Percentiles rank a stretch among this genome's conserved stretches.
Conservation (phyloP, 2,888 invertebrate species). For the Eulithis prunata region DNA sequence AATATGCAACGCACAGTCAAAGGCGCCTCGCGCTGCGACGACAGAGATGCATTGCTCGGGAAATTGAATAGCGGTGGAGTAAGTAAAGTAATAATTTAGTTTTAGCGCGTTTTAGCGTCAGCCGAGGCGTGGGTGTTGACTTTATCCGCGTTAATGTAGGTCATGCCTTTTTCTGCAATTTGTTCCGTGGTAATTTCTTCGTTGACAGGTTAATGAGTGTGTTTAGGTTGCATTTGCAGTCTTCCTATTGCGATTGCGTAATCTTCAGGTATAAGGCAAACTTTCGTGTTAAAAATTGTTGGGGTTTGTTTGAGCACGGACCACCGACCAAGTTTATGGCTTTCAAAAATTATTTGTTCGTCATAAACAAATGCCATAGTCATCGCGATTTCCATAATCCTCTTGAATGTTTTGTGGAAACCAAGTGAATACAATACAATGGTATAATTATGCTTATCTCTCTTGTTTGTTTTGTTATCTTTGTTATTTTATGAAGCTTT, state of each 20-base stretch:
- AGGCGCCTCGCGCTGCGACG: slow-evolving; percentile 66
- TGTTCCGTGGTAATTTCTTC: slow-evolving; percentile 50
- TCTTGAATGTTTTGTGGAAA: slow-evolving; percentile 25
- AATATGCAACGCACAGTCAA: slow-evolving; percentile 77
- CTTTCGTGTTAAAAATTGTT: slow-evolving; percentile 27
- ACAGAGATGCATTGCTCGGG: slow-evolving; percentile 76
- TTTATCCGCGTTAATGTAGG: slow-evolving; percentile 49
- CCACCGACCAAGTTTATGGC: slow-evolving; percentile 41
- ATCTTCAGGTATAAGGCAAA: slow-evolving; percentile 45
- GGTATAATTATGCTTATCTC: slow-evolving; percentile 35
- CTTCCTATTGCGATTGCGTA: slow-evolving; percentile 42
- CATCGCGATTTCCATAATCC: slow-evolving; percentile 34
- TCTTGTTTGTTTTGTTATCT: slow-evolving; percentile 27
- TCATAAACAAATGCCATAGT: slow-evolving; percentile 32
- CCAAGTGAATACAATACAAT: slow-evolving; percentile 28
- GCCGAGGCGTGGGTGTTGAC: slow-evolving; percentile 34
- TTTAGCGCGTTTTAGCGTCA: slow-evolving; percentile 55
- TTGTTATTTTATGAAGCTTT: slow-evolving; percentile 18
- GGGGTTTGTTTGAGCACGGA: slow-evolving; percentile 23
- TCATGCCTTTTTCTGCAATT: slow-evolving; percentile 55
- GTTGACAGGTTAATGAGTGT: slow-evolving; percentile 50
- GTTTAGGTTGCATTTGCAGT: slow-evolving; percentile 38
- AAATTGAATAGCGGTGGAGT: slow-evolving; percentile 77
- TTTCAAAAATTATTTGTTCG: slow-evolving; percentile 32
- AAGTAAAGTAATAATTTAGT: slow-evolving; percentile 73